These are phyloP conservation scores for Sarcophaga variegata DNA, from an alignment of 2,888 invertebrate species.

Conservation along the genomic window DNA sequence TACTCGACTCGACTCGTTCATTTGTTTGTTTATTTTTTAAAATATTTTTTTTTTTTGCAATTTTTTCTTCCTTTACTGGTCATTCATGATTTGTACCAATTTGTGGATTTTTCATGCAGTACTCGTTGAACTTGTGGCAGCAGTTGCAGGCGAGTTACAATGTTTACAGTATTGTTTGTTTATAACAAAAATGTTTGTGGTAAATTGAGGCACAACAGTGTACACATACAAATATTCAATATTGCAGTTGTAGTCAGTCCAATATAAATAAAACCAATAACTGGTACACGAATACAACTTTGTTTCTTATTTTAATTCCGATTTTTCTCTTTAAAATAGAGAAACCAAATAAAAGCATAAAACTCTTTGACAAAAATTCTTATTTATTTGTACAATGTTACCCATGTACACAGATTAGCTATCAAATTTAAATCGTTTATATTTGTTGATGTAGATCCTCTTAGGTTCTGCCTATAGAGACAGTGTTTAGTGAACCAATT, in stretches of 20 bases:
- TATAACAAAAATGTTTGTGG: constrained; percentile 47
- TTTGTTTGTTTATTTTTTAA: constrained; percentile 15
- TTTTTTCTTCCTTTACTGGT: not conserved
- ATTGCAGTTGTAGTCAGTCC: constrained; percentile 41
- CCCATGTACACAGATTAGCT: too few species aligned
- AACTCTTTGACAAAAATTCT: too few species aligned
- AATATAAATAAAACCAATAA: constrained; percentile 49
- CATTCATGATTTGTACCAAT: constrained; percentile 66
- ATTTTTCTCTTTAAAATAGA: not conserved
- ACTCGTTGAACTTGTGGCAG: not conserved
- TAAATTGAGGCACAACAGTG: constrained; percentile 63
- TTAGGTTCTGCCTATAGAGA: too few species aligned
- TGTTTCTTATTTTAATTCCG: constrained; percentile 45
- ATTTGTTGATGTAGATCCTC: too few species aligned
- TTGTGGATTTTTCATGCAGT: constrained; percentile 60
- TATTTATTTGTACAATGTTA: too few species aligned
- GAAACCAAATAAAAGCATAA: too few species aligned
- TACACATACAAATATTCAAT: constrained; percentile 53
- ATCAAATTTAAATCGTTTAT: too few species aligned
- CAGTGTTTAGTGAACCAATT: too few species aligned
- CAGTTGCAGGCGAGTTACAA: constrained; percentile 47
- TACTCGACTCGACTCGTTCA: constrained; percentile 15
- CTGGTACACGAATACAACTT: constrained; percentile 36
- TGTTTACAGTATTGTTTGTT: constrained; percentile 49
- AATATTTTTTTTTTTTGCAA: not conserved